Base-by-base conservation (phyloP, 2,797 vertebrate genomes). In the Hippopotamyrus pictus region DNA sequence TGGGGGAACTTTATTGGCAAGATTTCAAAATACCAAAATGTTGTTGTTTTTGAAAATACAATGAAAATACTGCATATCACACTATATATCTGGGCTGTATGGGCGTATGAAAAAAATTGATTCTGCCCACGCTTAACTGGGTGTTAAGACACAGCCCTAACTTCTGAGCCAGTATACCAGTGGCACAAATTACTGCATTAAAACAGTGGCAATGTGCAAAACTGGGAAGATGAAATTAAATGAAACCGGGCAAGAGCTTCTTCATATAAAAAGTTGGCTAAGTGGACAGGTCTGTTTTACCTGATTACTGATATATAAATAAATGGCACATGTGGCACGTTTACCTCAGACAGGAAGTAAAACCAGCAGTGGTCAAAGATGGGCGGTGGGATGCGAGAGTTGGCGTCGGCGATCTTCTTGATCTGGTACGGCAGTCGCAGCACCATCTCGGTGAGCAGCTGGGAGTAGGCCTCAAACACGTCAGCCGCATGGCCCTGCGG, bases 361-460 rank as follows among this genome's bases (percentile, higher is more conserved):
- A 99, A 99, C 99, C 99, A 99, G 9, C 98, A 99, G 91, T 99
- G 98, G 92, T 99, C 99, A 79, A 99, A 99, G 90, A 99, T 96
- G 7, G 99, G 99, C 0, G 98, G 97, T 0, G 98, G 97, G 89
- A 99, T 98, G 44, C 98, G 97, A 6, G 98, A 97, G 91, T 98
- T 99, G 79, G 97, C 96, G 90, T 99, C 99, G 0, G 98, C 98
- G 0, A 99, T 99, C 95, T 99, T 99, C 93, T 99, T 99, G 93
- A 99, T 99, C 94, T 99, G 99, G 94, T 99, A 99, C 0, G 99
- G 99, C 91, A 99, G 95, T 33, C 99, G 94, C 85, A 99, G 96
- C 0, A 99, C 99, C 99, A 99, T 99, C 95, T 99, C 99, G 0
- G 99, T 99, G 90, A 99, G 95, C 8, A 99, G 97, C 93, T 99